phyloP scores from a whole-genome alignment of 2,797 vertebrate species.

The Acanthis flammea region DNA sequence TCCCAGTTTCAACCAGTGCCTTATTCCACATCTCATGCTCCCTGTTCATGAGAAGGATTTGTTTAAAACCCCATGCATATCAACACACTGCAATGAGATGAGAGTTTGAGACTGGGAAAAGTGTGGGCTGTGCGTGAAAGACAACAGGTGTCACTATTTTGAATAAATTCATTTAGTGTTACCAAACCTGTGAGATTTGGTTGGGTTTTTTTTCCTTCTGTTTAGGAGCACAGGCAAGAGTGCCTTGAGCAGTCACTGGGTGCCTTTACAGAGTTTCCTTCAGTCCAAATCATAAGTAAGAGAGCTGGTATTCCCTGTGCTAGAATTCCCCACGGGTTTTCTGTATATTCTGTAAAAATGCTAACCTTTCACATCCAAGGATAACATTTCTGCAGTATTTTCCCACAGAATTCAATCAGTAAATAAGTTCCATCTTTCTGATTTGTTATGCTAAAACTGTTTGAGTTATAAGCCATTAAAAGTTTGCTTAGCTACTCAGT shows the following conservation, averaged over 20 bases:
- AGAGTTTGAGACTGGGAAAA: background rate
- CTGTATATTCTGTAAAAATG: background rate
- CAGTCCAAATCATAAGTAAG: background rate
- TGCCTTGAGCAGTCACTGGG: background rate
- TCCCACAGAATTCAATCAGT: slow-evolving; percentile 59
- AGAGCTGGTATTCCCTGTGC: background rate
- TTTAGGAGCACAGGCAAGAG: background rate
- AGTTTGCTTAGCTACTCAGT: background rate
- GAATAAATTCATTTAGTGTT: background rate
- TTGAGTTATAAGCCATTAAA: slow-evolving; percentile 21
- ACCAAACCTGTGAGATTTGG: background rate
- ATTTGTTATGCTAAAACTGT: slow-evolving; percentile 36
- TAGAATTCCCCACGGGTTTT: slow-evolving; percentile 12
- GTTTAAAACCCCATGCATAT: background rate
- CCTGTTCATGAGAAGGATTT: background rate
- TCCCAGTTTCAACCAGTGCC: background rate
- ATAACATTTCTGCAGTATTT: slow-evolving; percentile 63
- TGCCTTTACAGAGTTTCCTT: slow-evolving; percentile 23
- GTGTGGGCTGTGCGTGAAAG: background rate
- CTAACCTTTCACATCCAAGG: slow-evolving; percentile 58
- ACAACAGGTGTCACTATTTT: background rate
- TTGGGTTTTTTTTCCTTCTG: rapidly evolving
- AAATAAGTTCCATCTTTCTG: slow-evolving; percentile 60
- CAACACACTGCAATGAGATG: background rate
- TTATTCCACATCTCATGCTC: background rate